Base-by-base conservation (phyloP, 2,888 invertebrate genomes). In the Melipona beecheii region DNA sequence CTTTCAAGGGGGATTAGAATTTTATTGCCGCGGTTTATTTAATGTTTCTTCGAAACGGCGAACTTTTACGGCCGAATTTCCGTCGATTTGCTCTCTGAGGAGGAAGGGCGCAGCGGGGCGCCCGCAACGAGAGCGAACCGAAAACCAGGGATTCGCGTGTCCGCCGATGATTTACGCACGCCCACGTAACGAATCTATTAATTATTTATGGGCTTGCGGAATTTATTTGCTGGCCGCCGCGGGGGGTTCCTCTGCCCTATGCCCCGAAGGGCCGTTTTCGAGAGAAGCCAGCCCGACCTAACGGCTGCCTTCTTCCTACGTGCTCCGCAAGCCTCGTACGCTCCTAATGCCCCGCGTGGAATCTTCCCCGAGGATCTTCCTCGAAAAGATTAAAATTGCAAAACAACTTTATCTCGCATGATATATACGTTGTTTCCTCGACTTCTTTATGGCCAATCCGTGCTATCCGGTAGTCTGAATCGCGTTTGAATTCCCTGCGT, bases 181-280 rank as follows among this genome's bases (percentile, higher is more conserved):
- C 86, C 90, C 91, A 91, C 91, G 91, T 92, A 93, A 92, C 92
- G 92, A 93, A 92, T 93, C 93, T 92, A 93, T 93, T 93, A 92
- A 93, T 93, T 93, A 93, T 93, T 93, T 92, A 93, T 93, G 91
- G 91, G 85, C 81, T 90, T 89, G 92, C 90, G 86, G 91, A 92
- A 92, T 92, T 91, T 92, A 93, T 92, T 91, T 91, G 89, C 90
- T 68, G 82, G 76, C 86, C 91, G 78, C 93, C 85, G 77, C 91
- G 81, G 93, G 93, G 43, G 92, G 89, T 86, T 83, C 84, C 90
- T n/a, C 64, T 87, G 86, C 76, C 87, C 90, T 89, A 81, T 81
- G 87, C 86, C 87, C 86, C 71, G 78, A 50, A 60, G 87, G 81
- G 66, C 60, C 81, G 31, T 65, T 75, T 68, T 75, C 79, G 70